Evolutionary conservation across 1,140 invertebrate genomes (phyloP).

Genomic region (Caenorhabditis remanei): DNA sequence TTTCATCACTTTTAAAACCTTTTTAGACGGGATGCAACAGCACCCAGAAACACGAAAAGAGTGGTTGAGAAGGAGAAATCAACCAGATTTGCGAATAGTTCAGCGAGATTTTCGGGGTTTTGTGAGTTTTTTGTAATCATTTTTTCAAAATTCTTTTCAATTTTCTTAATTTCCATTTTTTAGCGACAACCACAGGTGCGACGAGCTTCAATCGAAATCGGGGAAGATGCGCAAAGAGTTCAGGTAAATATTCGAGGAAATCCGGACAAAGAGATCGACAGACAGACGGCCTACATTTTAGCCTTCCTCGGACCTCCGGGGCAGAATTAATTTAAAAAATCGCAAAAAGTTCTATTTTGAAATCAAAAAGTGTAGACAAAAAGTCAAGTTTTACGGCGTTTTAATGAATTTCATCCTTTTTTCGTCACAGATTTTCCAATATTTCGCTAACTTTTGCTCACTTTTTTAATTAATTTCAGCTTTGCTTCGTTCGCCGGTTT

Average conservation of each 20-base stretch:
- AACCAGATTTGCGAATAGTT: too few relatives aligned
- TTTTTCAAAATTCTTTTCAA: not conserved
- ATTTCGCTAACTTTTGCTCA: too few relatives aligned
- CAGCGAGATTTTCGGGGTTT: not conserved
- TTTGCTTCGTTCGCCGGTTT: too few relatives aligned
- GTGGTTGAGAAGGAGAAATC: too few relatives aligned
- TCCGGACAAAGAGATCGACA: not conserved
- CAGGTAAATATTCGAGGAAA: not conserved
- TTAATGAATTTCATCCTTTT: not conserved
- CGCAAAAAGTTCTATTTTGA: not conserved
- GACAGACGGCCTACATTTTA: too few relatives aligned
- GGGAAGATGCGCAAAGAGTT: not conserved
- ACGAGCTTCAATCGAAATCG: not conserved
- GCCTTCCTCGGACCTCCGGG: too few relatives aligned
- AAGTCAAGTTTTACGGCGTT: constrained; percentile 10
- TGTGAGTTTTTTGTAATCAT: not conserved
- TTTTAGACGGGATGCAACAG: too few relatives aligned
- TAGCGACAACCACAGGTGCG: not conserved
- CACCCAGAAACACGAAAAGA: too few relatives aligned
- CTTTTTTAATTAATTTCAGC: too few relatives aligned
- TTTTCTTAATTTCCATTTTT: too few relatives aligned
- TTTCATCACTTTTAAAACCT: not conserved
- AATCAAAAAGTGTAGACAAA: not conserved
- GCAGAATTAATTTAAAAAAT: not conserved
- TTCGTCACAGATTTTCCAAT: not conserved